Evolutionary conservation across 2,797 vertebrate genomes (phyloP), one percentile per base, ranked within the genome.

Genomic region (Macropus fuliginosus): DNA sequence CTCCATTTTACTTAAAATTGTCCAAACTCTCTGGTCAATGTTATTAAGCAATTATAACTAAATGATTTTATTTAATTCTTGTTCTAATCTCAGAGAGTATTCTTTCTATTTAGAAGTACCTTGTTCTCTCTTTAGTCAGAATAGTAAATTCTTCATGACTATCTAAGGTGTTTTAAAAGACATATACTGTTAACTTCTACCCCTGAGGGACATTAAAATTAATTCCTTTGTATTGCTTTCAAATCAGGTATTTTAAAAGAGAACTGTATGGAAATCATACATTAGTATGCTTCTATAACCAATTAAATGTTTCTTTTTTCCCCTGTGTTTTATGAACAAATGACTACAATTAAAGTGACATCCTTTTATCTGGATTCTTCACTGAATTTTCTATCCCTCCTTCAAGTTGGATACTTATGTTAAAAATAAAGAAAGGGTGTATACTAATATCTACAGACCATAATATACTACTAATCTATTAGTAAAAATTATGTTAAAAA

Each of bases 71-170:
- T 93, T 93, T 95, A 57, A 91, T 93, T 95, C 3, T 34, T 34
- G 4, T 66, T 66, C 13, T 66, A 14, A 14, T 34, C 14, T n/a
- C n/a, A 66, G 31, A 66, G 11, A 59, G 31, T 14, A 16, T 34
- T 66, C 13, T 27, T 62, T 62, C 12, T 34, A 34, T 62, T 62
- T 34, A 54, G 29, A 89, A 91, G n/a, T 95, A 93, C 96, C 56
- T 97, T 95, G 92, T 97, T 97, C 96, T 97, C 95, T 95, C 89
- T 97, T 97, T 97, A 97, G 96, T 94, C 90, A 94, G 54, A 96
- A 95, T 92, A 97, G 91, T 96, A 81, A 96, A 97, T 95, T 92
- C 91, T 95, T 95, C 94, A 50, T 91, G 46, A 74, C 16, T 94
- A 54, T 29, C 56, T 24, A 6, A 92, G 92, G 1, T 4, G 54